These are phyloP conservation scores for Anodontia alba DNA, from an alignment of 2,888 invertebrate genomes.

Conservation along the genomic window DNA sequence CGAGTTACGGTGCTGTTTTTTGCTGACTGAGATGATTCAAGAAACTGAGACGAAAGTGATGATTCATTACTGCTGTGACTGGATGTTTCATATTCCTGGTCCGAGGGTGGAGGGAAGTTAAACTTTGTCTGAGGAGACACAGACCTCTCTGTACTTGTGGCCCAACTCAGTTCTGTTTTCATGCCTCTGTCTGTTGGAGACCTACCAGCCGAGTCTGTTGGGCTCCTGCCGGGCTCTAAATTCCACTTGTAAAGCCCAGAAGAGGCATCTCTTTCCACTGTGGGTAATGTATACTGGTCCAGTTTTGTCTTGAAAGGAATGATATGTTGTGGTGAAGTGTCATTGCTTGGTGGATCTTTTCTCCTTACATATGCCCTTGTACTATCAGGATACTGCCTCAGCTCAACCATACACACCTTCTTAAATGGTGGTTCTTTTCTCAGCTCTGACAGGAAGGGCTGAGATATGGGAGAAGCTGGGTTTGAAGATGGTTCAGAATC, in stretches of 20 bases:
- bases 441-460: slow-evolving; percentile 58
- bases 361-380: slow-evolving; percentile 51
- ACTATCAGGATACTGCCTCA: slow-evolving; percentile 94
- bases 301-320: slow-evolving; percentile 52
- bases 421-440: slow-evolving; percentile 82
- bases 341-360: slow-evolving; percentile 39
- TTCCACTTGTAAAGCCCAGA: slow-evolving; percentile 36
- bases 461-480: slow-evolving; percentile 42
- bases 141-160: slow-evolving; percentile 92
- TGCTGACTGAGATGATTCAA: slow-evolving; percentile 49
- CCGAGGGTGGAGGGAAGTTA: slow-evolving; percentile 59
- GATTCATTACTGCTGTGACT: slow-evolving; percentile 77
- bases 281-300: slow-evolving; percentile 49
- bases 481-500: slow-evolving; percentile 50
- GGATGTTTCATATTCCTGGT: slow-evolving; percentile 74
- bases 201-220: slow-evolving; percentile 38
- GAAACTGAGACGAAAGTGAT: slow-evolving; percentile 72
- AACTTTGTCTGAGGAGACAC: slow-evolving; percentile 94
- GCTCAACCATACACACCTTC: slow-evolving; percentile 94
- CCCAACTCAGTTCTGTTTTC: slow-evolving; percentile 57
- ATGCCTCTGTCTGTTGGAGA: slow-evolving; percentile 35
- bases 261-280: slow-evolving; percentile 44
- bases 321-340: slow-evolving; percentile 44
- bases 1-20: slow-evolving; percentile 51
- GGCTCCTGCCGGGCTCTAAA: slow-evolving; percentile 6